These are phyloP conservation scores for Clarias macrocephalus DNA, from an alignment of 2,113 vertebrate genomes.

Conservation along the genomic window DNA sequence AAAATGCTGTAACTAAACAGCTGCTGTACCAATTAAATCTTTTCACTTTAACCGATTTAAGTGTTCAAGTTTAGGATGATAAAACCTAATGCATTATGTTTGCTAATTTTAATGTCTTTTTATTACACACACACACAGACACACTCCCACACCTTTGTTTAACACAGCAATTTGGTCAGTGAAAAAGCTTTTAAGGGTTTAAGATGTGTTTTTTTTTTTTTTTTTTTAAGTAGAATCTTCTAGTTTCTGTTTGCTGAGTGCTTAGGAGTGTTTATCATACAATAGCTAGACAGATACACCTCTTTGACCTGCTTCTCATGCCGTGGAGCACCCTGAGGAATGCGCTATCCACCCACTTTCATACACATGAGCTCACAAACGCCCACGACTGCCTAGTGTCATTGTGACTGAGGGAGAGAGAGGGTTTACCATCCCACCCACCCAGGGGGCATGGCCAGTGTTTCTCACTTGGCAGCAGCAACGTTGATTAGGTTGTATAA, in stretches of 20 bases:
- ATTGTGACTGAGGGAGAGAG: background rate
- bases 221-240: background rate
- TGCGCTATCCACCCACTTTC: background rate
- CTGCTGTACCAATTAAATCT: background rate
- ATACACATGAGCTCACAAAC: background rate
- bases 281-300: background rate
- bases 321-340: background rate
- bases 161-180: background rate
- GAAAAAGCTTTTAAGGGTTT: background rate
- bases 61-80: background rate
- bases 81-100: background rate
- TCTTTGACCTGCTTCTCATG: background rate
- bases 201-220: background rate
- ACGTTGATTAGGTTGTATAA: background rate
- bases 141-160: too few species aligned
- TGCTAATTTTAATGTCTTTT: background rate
- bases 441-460: background rate
- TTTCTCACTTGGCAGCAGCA: background rate
- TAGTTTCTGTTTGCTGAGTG: background rate
- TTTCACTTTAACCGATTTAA: background rate
- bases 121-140: background rate
- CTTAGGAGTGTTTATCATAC: background rate
- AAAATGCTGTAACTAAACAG: background rate
- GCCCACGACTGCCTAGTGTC: background rate
- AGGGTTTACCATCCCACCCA: background rate